A percentile compares a stretch with the other conserved stretches of the same genome.
phyloP scores from a whole-genome alignment of 1,140 invertebrate species.

The Nymphalis io region DNA sequence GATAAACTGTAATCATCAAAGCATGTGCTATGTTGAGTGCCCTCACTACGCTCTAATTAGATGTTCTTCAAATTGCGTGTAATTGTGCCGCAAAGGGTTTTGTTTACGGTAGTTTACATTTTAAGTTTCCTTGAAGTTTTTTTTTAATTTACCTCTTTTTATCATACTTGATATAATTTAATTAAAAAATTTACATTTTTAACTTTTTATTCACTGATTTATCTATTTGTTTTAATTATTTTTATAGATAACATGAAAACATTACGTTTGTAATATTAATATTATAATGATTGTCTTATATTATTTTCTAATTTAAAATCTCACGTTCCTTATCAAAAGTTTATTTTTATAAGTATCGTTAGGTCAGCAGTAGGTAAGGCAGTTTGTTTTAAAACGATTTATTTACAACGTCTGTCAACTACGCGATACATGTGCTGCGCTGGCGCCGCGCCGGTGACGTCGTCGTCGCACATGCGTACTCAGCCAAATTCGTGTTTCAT shows the following conservation, averaged over 20 bases:
- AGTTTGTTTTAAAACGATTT: constrained; percentile 36
- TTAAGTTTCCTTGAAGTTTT: constrained; percentile 16
- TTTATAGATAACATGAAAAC: too few species aligned
- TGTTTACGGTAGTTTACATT: constrained; percentile 32
- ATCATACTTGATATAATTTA: too few species aligned
- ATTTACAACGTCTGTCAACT: constrained; percentile 59
- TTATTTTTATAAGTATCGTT: constrained; percentile 19
- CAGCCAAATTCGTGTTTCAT: constrained; percentile 41
- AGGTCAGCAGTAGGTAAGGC: constrained; percentile 31
- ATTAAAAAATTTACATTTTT: not conserved
- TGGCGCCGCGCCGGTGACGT: constrained; percentile 54
- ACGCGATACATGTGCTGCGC: constrained; percentile 56
- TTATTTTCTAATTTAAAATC: too few species aligned
- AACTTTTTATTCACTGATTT: too few species aligned
- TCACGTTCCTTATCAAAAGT: not conserved
- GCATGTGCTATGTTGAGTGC: constrained; percentile 47
- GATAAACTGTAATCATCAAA: constrained; percentile 43
- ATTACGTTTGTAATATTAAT: too few species aligned
- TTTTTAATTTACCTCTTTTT: not conserved
- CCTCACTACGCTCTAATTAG: constrained; percentile 52
- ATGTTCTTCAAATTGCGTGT: constrained; percentile 55
- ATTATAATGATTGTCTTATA: too few species aligned
- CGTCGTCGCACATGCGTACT: constrained; percentile 57
- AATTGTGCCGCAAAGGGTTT: constrained; percentile 39
- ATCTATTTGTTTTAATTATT: too few species aligned